Conservation (phyloP, 64 coral and sea anemone species). For the Acropora yongei region DNA sequence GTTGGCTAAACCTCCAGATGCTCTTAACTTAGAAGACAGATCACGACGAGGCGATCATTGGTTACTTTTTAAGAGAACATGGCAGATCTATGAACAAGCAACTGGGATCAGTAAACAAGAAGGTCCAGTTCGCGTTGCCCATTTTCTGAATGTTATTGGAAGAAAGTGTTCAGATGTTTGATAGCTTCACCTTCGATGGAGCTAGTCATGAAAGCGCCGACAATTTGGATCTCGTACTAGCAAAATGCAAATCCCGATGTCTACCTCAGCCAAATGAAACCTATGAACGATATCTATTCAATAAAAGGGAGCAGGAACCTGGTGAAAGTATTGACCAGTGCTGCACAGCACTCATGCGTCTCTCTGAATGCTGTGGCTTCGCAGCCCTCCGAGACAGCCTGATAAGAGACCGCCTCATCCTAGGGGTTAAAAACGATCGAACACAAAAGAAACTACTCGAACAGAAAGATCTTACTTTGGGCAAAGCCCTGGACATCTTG, state of each 20-base stretch:
- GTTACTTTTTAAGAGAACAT: slow-evolving; percentile 54
- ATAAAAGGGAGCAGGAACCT: slow-evolving; percentile 57
- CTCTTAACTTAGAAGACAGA: slow-evolving; percentile 57
- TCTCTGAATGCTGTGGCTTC: slow-evolving; percentile 53
- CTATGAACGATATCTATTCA: slow-evolving; percentile 61
- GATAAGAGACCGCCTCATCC: slow-evolving; percentile 60
- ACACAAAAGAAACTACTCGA: slow-evolving; percentile 51
- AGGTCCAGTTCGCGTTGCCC: background rate
- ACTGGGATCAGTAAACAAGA: too few species aligned
- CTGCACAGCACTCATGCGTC: slow-evolving; percentile 42
- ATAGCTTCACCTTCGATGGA: slow-evolving; percentile 11
- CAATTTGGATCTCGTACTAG: slow-evolving; percentile 41
- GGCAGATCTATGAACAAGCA: slow-evolving; percentile 38
- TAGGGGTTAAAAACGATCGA: slow-evolving; percentile 46
- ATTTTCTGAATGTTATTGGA: slow-evolving; percentile 56
- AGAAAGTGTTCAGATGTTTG: slow-evolving; percentile 44
- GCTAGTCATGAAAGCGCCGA: slow-evolving; percentile 47
- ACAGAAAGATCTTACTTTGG: slow-evolving; percentile 68
- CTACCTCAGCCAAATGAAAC: slow-evolving; percentile 47
- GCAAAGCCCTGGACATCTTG: background rate
- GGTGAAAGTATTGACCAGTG: slow-evolving; percentile 51
- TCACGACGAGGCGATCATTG: slow-evolving; percentile 46
- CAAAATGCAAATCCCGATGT: slow-evolving; percentile 54
- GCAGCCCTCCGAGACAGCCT: slow-evolving; percentile 35
- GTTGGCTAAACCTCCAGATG: slow-evolving; percentile 55